Percentiles rank a stretch among this genome's conserved stretches.
These are phyloP conservation scores for Crypturellus tataupa DNA, from an alignment of 2,797 vertebrate genomes.

Conservation along the genomic window DNA sequence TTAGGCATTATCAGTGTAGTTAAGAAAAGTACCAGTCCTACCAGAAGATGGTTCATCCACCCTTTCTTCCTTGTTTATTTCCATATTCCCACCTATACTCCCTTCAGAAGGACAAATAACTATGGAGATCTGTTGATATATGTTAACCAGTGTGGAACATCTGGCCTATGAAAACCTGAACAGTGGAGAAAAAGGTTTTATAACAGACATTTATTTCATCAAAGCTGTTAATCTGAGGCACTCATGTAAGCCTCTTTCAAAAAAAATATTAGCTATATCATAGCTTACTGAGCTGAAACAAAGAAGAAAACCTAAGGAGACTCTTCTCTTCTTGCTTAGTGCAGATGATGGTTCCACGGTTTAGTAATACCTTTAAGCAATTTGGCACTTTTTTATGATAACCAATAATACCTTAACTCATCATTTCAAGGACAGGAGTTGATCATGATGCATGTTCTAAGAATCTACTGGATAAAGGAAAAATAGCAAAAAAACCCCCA, in stretches of 20 bases:
- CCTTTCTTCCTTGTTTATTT: background rate
- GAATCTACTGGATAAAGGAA: background rate
- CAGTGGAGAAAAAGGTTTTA: background rate
- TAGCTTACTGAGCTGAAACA: background rate
- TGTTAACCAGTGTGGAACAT: background rate
- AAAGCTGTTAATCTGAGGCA: background rate
- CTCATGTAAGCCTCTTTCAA: background rate
- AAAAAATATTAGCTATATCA: background rate
- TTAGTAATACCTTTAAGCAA: background rate
- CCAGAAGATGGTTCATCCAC: background rate
- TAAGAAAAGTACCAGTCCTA: background rate
- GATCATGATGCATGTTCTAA: background rate
- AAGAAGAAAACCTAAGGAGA: background rate
- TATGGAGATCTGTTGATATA: background rate
- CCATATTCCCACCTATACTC: background rate
- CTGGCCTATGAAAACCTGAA: background rate
- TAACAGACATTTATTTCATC: background rate
- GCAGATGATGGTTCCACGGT: background rate
- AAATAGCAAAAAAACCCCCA: fast-evolving
- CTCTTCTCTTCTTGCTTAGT: background rate
- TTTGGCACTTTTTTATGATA: background rate
- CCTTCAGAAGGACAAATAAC: background rate
- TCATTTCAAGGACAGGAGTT: background rate
- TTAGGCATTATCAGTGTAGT: background rate
- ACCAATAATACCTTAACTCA: background rate